Base-by-base conservation (phyloP, 1,140 invertebrate species). In the Musca domestica region DNA sequence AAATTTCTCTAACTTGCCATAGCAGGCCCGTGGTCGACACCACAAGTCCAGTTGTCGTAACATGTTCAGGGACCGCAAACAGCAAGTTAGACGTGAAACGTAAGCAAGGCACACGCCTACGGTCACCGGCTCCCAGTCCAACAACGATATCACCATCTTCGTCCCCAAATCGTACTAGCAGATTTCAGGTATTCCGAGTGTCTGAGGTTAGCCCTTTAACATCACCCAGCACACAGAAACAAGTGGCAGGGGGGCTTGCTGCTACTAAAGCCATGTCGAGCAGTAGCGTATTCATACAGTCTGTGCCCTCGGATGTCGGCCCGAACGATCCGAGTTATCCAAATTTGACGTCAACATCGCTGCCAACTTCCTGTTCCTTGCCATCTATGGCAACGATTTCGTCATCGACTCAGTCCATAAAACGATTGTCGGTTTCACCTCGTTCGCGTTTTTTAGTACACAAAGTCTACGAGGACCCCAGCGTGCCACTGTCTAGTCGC, bases 111-210 rank as follows among this genome's bases (percentile, higher is more conserved):
- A 83, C 85, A 27, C 84, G 88, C 56, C 82, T 89, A 67, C 85
- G 88, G 67, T 89, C 88, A 64, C 89, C 89, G 51, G 87, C 87
- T 61, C 89, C 89, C 23, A 88, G 87, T 72, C 89, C 89, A 65
- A 89, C 89, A 56, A 86, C 87, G 69, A 86, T 88, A 63, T 89
- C 88, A 46, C 90, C 90, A 22, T 86, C 88, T 69, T 87, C 88
- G 68, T 89, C 87, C 78, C 89, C 90, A 22, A 88, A 86, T 52
- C 82, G 85, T 66, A 7, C 56, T 20, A 84, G 83, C 73, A 83
- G 87, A 22, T 88, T 88, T 72, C 83, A 87, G 66, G 86, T 88
- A 2, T 87, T 85, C 20, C 82, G 85, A 19, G 86, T 88, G 7
- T 74, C 82, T 22, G 86, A 87, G 68, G 64, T 54, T 30, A 80